Evolutionary conservation across 2,888 invertebrate genomes (phyloP), one percentile per base, ranked within the genome.

Genomic region (Latheticus oryzae): DNA sequence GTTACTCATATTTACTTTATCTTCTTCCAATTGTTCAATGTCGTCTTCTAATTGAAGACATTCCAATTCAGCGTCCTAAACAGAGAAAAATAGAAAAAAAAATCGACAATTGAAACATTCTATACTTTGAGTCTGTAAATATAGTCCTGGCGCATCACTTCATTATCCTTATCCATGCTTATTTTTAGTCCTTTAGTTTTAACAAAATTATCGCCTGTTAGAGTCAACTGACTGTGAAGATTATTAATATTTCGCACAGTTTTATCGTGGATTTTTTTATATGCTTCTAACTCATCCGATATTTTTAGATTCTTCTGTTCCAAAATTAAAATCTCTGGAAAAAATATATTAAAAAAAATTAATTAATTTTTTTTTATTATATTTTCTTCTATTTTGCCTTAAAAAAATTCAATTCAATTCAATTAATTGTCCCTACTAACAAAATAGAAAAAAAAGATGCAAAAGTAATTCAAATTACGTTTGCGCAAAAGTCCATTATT

Each of bases 271-370:
- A 85, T 85, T 17, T 78, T 80, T 15, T 76, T 73, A 7, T 87
- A 82, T 5, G 80, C 77, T 11, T 87, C 86, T 2, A 88, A 76
- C 35, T 89, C 87, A 51, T 83, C 82, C 60, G 87, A 86, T 16
- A 90, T 81, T 68, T 87, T 87, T 66, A 88, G 77, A 40, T 87
- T 86, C 70, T 91, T 92, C 67, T 92, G 89, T 32, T 89, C 87
- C 75, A 91, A 84, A 48, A 93, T 79, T 65, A 81, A 73, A 42
- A 81, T 79, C 71, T 85, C 80, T 79, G 32, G 1, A 28, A 64
- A 4, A 69, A 59, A 23, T 16, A 15, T 26, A 54, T 11, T 12
- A 8, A 17, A 51, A 23, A n/a, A 7, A 54, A n/a, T n/a, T n/a
- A n/a, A n/a, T n/a, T n/a, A n/a, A n/a, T n/a, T n/a, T n/a, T n/a